These are phyloP conservation scores for Ernsta delagoae DNA, from an alignment of 2,888 invertebrate genomes.

Conservation along the genomic window DNA sequence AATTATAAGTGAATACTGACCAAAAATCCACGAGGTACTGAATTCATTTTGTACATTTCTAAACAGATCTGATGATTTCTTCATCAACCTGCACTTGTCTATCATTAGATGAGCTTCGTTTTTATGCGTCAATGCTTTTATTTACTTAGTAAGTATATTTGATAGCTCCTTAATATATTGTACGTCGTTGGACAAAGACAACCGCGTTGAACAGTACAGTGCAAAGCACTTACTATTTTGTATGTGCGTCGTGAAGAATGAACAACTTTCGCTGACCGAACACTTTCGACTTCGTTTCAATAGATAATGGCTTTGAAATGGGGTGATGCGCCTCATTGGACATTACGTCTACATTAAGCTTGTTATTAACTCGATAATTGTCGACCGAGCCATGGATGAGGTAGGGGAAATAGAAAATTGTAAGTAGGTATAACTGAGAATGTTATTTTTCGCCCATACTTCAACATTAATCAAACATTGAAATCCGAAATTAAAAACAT, in stretches of 20 bases:
- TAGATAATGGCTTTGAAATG: slow-evolving; percentile 50
- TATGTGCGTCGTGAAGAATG: slow-evolving; percentile 30
- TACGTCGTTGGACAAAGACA: not conserved
- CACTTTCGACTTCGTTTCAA: slow-evolving; percentile 72
- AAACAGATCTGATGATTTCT: too few species aligned
- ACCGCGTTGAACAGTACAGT: slow-evolving; percentile 6
- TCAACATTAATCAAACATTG: too few species aligned
- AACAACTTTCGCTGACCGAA: slow-evolving; percentile 66
- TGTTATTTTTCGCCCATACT: not conserved
- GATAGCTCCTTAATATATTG: too few species aligned
- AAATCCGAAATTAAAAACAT: too few species aligned
- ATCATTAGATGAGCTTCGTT: too few species aligned
- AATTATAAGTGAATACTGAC: too few species aligned
- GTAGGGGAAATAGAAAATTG: not conserved
- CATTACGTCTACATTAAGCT: slow-evolving; percentile 39
- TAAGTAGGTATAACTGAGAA: not conserved
- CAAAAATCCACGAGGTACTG: too few species aligned
- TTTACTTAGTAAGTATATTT: too few species aligned
- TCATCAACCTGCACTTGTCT: too few species aligned
- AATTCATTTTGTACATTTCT: too few species aligned
- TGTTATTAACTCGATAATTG: slow-evolving; percentile 23
- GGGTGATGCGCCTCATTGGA: slow-evolving; percentile 60
- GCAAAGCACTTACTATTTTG: slow-evolving; percentile 17
- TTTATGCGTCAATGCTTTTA: too few species aligned
- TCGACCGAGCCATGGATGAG: slow-evolving; percentile 20